Percentiles rank a stretch among this genome's conserved stretches.
Evolutionary conservation across 1,140 invertebrate species (phyloP).

Genomic region (Ylistrum balloti): DNA sequence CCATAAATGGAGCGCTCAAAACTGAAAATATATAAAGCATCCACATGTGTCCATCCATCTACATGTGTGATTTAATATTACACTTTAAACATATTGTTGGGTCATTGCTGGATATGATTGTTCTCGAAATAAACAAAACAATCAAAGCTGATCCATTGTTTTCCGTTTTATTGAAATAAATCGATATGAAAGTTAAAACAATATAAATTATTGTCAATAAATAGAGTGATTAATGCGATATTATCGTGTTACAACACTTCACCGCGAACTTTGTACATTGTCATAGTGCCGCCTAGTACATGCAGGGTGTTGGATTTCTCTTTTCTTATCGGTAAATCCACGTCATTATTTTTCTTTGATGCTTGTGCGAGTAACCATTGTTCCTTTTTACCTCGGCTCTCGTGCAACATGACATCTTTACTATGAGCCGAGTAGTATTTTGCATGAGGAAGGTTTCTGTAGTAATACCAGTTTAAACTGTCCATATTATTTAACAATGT

Average conservation of each 20-base stretch:
- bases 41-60: too few relatives aligned
- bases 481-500: slow-evolving; percentile 47
- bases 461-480: slow-evolving; percentile 62
- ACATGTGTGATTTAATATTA: too few relatives aligned
- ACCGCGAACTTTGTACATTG: neutral
- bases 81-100: too few relatives aligned
- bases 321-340: neutral
- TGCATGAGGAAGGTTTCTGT: slow-evolving; percentile 63
- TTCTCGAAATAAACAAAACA: too few relatives aligned
- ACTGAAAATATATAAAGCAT: too few relatives aligned
- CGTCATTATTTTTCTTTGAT: neutral
- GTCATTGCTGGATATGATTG: too few relatives aligned
- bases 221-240: too few relatives aligned
- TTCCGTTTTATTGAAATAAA: too few relatives aligned
- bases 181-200: too few relatives aligned
- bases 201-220: too few relatives aligned
- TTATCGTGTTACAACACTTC: neutral
- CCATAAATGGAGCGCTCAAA: too few relatives aligned
- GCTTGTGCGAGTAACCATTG: neutral
- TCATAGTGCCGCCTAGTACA: neutral
- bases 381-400: neutral
- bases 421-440: slow-evolving; percentile 47
- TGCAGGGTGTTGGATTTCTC: neutral
- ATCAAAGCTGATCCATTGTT: too few relatives aligned
- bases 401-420: neutral